Evolutionary conservation across 2,888 invertebrate genomes (phyloP), one percentile per base, ranked within the genome.

Genomic region (Alloplasta piceator): DNA sequence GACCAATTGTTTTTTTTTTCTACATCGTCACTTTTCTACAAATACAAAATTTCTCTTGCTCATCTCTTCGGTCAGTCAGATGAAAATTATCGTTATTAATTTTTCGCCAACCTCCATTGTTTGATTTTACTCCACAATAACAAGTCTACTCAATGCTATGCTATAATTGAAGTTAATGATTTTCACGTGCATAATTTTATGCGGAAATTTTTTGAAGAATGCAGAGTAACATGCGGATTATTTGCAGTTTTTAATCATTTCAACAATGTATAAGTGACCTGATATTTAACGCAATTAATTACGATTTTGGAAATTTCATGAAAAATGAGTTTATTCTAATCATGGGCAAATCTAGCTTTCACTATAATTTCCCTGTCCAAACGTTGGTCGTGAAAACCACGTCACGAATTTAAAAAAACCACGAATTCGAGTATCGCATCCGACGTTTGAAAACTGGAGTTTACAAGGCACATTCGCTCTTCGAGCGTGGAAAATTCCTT

Each of bases 1-100:
- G 38, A 60, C 61, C 72, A 63, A 76, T 76, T 58, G 64, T 58
- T 43, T 63, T 38, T 76, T 76, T 71, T 63, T 73, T 60, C 39
- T 3, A 14, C 5, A 7, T 56, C 26, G 12, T 52, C 14, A 6
- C 39, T 7, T 39, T 56, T 26, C 14, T 56, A n/a, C 36, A 10
- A 43, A 43, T 4, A 48, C 38, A n/a, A n/a, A 14, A 64, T 50
- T n/a, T 64, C 56, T 12, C 5, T 7, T 9, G 12, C 52, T 61
- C 12, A 4, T 48, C 3, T 12, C 26, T 39, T 43, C 6, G 36
- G 14, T 52, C 55, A 14, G 14, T 26, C 41, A 14, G 16, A 74
- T 26, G 36, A 50, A 72, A 74, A 67, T 60, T 46, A 67, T 67
- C 58, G 50, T 14, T 66, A 58, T 66, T 66, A 66, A 66, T 66